Conservation (phyloP, 2,888 invertebrate species). For the Andrena marginata region DNA sequence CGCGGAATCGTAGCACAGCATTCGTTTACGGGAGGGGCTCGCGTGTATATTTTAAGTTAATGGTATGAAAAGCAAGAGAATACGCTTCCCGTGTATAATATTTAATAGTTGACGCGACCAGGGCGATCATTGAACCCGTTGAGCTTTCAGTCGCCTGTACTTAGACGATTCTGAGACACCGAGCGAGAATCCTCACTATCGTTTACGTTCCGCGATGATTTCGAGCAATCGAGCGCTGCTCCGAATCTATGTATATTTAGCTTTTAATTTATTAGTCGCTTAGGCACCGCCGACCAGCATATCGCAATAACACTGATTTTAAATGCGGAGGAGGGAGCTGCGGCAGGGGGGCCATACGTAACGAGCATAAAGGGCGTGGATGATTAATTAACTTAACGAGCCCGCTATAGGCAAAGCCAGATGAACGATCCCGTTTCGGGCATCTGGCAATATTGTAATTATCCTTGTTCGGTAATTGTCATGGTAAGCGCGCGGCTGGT, state of each 20-base stretch:
- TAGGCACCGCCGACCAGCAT: conserved; percentile 7
- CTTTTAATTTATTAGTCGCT: conserved; percentile 51
- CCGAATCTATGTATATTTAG: conserved; percentile 50
- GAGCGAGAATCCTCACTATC: conserved; percentile 21
- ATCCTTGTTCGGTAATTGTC: conserved; percentile 1
- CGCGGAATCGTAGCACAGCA: conserved; percentile 16
- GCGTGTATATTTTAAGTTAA: not conserved
- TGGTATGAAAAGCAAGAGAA: conserved; percentile 16
- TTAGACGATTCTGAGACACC: conserved; percentile 28
- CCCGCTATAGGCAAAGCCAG: too few relatives aligned
- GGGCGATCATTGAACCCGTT: conserved; percentile 44
- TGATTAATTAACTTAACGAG: conserved; percentile 3
- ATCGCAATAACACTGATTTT: conserved; percentile 3
- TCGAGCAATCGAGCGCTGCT: conserved; percentile 3
- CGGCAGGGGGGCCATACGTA: conserved; percentile 24
- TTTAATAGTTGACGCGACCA: conserved; percentile 41
- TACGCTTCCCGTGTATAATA: conserved; percentile 47
- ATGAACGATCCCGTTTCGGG: not conserved
- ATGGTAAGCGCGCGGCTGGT: not conserved
- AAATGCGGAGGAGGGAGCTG: not conserved
- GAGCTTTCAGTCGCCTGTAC: conserved; percentile 45
- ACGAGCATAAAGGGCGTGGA: conserved; percentile 13
- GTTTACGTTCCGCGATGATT: conserved; percentile 27
- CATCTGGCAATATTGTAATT: conserved; percentile 1
- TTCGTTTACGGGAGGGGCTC: conserved; percentile 30